phyloP scores from a whole-genome alignment of 2,888 invertebrate genomes.

The Caenorhabditis macrosperma region DNA sequence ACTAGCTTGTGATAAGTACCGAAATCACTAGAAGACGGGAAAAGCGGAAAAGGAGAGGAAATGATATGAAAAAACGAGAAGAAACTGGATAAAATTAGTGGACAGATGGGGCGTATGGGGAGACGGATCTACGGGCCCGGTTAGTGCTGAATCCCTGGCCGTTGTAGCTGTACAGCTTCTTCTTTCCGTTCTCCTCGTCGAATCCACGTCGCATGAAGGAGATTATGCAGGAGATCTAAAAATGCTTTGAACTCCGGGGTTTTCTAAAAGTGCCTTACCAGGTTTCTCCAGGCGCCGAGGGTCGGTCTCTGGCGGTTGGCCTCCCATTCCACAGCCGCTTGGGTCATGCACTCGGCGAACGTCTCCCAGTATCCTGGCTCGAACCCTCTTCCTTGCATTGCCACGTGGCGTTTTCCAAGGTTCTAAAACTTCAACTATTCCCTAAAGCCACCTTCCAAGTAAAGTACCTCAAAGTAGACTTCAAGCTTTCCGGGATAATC shows the following conservation, averaged over 20 bases:
- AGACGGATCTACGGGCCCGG: constrained; percentile 47
- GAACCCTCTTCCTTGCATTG: constrained; percentile 76
- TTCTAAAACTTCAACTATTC: too few species aligned
- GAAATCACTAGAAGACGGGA: not conserved
- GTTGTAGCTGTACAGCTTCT: constrained; percentile 51
- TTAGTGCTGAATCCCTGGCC: constrained; percentile 29
- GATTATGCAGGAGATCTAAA: constrained; percentile 76
- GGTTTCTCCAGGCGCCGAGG: constrained; percentile 74
- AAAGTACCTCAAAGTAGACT: constrained; percentile 75
- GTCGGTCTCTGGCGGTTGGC: constrained; percentile 73
- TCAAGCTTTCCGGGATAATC: constrained; percentile 76
- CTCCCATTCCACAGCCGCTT: constrained; percentile 78
- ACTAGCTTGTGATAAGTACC: not conserved
- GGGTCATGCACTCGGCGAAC: constrained; percentile 77
- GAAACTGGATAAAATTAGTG: constrained; percentile 22
- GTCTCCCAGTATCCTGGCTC: constrained; percentile 81
- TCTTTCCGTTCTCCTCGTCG: constrained; percentile 72
- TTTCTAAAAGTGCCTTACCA: constrained; percentile 59
- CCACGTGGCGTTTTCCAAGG: constrained; percentile 76
- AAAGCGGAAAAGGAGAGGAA: not conserved
- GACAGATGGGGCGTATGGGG: constrained; percentile 46
- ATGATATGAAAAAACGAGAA: constrained; percentile 3
- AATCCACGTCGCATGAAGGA: constrained; percentile 78
- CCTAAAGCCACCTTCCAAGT: too few species aligned
- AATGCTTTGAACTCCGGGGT: not conserved